Evolutionary conservation across 2,888 invertebrate genomes (phyloP), one percentile per base, ranked within the genome.

Genomic region (Morinoia aosen): DNA sequence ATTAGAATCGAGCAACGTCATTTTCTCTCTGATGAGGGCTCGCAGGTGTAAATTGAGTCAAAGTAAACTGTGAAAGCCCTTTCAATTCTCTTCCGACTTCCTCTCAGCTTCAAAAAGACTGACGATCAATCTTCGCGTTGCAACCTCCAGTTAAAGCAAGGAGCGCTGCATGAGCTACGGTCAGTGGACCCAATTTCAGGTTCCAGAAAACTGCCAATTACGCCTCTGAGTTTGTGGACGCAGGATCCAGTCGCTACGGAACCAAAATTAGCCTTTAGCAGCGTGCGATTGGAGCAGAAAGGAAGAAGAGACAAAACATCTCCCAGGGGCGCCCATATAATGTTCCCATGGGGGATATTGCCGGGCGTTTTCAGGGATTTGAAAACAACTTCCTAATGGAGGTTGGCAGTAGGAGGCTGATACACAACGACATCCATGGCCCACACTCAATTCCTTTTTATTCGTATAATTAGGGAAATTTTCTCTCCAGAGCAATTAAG

Each of bases 251-350:
- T 76, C 25, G 76, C 76, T 76, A 33, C 25, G 33, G 76, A 7
- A 76, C 76, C 76, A 33, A 76, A 76, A 76, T 76, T 76, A 76
- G 76, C 76, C 76, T 76, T 76, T 33, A 76, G 76, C 76, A 76
- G 76, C 25, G 76, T 76, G 33, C 76, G 33, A 76, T 76, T 76
- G 76, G 25, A 33, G 76, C 90, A 90, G 90, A 90, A 90, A 39
- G 48, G 90, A 90, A 90, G 88, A 25, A 39, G 33, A 40, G 25
- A 90, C 90, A 90, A 48, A 40, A 39, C 40, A 48, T 40, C 40
- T 90, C 90, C 12, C 90, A 39, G 16, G 90, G 48, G 90, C 48
- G 40, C 40, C 40, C 90, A 90, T 90, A 48, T 48, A 90, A 39
- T 39, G 90, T 48, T 40, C 40, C 48, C 40, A 40, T 12, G 90